phyloP scores from a whole-genome alignment of 2,888 invertebrate species.

The Sarcophaga variegata region DNA sequence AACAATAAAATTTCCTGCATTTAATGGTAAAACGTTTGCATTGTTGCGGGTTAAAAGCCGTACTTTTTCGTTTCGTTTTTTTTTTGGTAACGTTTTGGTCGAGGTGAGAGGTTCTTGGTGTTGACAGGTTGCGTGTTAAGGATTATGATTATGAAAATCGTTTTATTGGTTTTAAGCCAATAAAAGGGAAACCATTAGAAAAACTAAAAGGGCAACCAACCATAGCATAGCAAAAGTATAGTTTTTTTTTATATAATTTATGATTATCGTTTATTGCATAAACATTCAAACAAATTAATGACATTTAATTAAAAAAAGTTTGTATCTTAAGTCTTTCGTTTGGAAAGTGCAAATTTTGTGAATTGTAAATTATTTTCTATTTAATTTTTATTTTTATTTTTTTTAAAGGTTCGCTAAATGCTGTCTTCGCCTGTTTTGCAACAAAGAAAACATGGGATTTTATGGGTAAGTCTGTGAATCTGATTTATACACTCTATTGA shows the following conservation, averaged over 20 bases:
- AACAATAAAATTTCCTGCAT: too few species aligned
- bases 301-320: conserved; percentile 2
- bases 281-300: neutral
- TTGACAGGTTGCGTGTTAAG: conserved; percentile 66
- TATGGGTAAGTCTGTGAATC: too few species aligned
- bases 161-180: neutral
- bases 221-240: neutral
- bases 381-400: too few species aligned
- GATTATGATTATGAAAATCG: conserved; percentile 36
- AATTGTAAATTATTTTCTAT: too few species aligned
- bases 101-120: conserved; percentile 64
- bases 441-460: too few species aligned
- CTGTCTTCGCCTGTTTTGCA: too few species aligned
- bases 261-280: neutral
- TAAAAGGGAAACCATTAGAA: neutral
- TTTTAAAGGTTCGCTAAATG: too few species aligned
- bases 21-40: conserved; percentile 4
- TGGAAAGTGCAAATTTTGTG: too few species aligned
- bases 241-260: neutral
- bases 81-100: neutral
- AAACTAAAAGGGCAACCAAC: neutral
- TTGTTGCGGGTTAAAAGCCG: conserved; percentile 31
- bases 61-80: neutral
- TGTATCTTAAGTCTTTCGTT: conserved; percentile 39
- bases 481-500: too few species aligned